Evolutionary conservation across 2,113 vertebrate species (phyloP).

Genomic region (Syrmaticus mikado): DNA sequence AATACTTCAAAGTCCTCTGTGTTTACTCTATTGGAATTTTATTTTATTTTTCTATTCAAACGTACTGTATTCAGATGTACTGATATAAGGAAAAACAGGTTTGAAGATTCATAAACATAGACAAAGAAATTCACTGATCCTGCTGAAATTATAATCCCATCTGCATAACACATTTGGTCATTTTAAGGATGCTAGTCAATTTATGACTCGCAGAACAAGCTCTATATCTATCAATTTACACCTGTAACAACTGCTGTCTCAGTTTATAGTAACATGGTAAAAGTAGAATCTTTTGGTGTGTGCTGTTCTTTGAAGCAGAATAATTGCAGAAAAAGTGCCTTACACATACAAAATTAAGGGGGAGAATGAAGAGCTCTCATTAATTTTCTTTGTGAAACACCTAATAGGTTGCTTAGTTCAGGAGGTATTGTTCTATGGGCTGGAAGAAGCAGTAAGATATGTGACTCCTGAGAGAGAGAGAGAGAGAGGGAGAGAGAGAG

Average conservation of each 20-base stretch:
- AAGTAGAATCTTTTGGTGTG: neutral
- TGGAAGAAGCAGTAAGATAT: conserved; percentile 14
- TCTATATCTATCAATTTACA: neutral
- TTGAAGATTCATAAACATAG: neutral
- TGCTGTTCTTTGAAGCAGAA: neutral
- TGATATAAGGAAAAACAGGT: neutral
- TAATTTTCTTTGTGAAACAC: conserved; percentile 10
- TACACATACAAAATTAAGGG: neutral
- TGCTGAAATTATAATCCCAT: neutral
- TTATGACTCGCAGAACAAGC: neutral
- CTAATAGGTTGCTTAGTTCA: neutral
- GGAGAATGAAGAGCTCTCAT: neutral
- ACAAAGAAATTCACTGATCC: neutral
- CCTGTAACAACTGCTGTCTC: neutral
- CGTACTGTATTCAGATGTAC: neutral
- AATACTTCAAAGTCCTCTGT: neutral
- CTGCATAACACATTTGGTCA: neutral
- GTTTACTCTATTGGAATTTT: neutral
- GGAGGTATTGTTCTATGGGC: neutral
- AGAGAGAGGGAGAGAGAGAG: neutral
- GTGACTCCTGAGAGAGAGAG: neutral
- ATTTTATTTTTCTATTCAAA: neutral
- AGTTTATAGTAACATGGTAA: neutral
- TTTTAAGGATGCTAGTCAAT: conserved; percentile 12
- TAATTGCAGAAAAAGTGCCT: neutral